Conservation (phyloP, 2,113 vertebrate species). For the Oryzias woworae region DNA sequence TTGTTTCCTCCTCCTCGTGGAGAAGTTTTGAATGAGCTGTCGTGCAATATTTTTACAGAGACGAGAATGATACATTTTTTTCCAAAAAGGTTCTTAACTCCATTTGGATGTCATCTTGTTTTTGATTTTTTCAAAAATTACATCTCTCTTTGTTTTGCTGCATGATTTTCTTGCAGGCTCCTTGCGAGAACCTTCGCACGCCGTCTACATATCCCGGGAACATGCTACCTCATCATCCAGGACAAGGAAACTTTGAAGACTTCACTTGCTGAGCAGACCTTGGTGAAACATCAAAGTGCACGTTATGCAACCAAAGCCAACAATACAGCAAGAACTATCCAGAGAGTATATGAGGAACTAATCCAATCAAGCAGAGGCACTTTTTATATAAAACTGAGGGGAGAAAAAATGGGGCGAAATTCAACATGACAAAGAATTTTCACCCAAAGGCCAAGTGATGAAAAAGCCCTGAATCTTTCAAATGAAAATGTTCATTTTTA, state of each 20-base stretch:
- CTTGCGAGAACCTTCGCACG: constrained; percentile 92
- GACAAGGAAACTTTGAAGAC: constrained; percentile 96
- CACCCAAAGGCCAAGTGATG: constrained; percentile 30
- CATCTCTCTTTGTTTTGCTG: constrained; percentile 4
- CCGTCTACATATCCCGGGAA: constrained; percentile 94
- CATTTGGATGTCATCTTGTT: too few relatives aligned
- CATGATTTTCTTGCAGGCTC: constrained; percentile 75
- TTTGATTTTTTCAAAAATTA: not conserved
- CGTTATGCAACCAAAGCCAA: constrained; percentile 76
- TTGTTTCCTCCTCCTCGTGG: constrained; percentile 8
- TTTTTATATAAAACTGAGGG: constrained; percentile 48
- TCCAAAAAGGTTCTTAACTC: too few relatives aligned
- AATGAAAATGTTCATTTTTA: constrained; percentile 41
- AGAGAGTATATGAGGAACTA: constrained; percentile 29
- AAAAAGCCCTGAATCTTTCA: constrained; percentile 43
- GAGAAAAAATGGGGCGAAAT: constrained; percentile 31
- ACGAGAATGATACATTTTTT: not conserved
- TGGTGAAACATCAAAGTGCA: constrained; percentile 39
- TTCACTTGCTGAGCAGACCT: constrained; percentile 91
- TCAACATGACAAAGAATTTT: constrained; percentile 34
- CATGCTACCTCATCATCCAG: constrained; percentile 99
- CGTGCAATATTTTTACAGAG: constrained; percentile 9
- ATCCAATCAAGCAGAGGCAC: constrained; percentile 47
- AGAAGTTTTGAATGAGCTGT: not conserved
- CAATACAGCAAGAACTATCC: constrained; percentile 59